phyloP scores from a whole-genome alignment of 2,113 vertebrate genomes.

The Paradoxurus hermaphroditus region DNA sequence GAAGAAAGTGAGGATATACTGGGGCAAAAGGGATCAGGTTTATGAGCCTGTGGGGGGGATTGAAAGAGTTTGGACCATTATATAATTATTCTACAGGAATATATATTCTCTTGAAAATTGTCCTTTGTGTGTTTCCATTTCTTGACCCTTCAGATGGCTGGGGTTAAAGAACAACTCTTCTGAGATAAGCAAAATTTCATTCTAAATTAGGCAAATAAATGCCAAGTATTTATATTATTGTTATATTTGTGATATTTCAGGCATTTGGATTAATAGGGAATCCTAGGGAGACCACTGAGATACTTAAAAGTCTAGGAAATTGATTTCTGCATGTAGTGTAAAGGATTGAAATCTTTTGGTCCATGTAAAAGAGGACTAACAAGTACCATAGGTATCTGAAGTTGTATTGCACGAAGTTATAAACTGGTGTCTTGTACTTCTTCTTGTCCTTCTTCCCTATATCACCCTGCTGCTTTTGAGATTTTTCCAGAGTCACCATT shows the following conservation, averaged over 20 bases:
- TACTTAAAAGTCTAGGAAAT: background rate
- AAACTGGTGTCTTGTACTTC: background rate
- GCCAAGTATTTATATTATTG: background rate
- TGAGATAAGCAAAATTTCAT: background rate
- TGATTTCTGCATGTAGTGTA: background rate
- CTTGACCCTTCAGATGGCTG: background rate
- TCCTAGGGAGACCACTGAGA: background rate
- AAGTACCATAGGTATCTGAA: background rate
- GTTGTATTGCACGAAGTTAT: background rate
- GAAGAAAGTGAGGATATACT: background rate
- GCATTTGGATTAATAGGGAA: background rate
- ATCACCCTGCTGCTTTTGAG: background rate
- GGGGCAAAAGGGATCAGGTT: background rate
- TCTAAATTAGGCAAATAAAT: background rate
- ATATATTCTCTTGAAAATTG: background rate
- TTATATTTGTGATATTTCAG: background rate
- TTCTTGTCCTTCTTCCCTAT: too few species aligned
- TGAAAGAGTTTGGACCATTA: background rate
- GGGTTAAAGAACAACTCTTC: background rate
- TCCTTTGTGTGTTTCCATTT: background rate
- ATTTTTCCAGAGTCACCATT: background rate
- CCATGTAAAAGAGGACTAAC: background rate
- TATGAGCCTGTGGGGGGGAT: background rate
- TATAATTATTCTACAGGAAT: background rate
- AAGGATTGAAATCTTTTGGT: background rate